Evolutionary conservation across 1,140 invertebrate genomes (phyloP).

Genomic region (Dryas iulia): DNA sequence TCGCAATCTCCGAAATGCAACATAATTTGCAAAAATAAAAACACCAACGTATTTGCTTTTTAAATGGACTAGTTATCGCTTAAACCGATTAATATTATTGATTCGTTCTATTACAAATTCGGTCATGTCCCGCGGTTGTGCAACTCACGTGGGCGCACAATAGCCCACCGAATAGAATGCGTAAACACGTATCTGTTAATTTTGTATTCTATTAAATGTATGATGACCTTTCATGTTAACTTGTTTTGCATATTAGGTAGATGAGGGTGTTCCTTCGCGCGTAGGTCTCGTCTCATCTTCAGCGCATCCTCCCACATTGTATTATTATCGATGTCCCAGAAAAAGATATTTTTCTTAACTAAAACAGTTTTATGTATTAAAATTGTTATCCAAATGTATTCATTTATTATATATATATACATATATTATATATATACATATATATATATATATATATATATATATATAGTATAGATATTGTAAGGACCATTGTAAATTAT

Average conservation of each 20-base stretch:
- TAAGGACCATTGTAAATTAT: too few species aligned
- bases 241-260: neutral
- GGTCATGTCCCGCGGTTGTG: constrained; percentile 2
- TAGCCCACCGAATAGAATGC: too few species aligned
- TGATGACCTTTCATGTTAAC: neutral
- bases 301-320: neutral
- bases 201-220: too few species aligned
- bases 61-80: neutral
- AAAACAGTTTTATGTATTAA: too few species aligned
- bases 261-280: neutral
- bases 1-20: neutral
- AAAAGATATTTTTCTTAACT: too few species aligned
- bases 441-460: too few species aligned
- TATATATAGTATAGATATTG: too few species aligned
- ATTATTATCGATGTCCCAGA: too few species aligned
- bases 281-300: neutral
- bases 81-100: constrained; percentile 7
- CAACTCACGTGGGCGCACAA: constrained; percentile 12
- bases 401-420: too few species aligned
- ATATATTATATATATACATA: too few species aligned
- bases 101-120: constrained; percentile 16
- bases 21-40: neutral
- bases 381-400: too few species aligned
- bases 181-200: neutral
- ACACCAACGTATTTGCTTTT: neutral